These are phyloP conservation scores for Urosaurus nigricauda DNA, from an alignment of 2,797 vertebrate species.

Conservation along the genomic window DNA sequence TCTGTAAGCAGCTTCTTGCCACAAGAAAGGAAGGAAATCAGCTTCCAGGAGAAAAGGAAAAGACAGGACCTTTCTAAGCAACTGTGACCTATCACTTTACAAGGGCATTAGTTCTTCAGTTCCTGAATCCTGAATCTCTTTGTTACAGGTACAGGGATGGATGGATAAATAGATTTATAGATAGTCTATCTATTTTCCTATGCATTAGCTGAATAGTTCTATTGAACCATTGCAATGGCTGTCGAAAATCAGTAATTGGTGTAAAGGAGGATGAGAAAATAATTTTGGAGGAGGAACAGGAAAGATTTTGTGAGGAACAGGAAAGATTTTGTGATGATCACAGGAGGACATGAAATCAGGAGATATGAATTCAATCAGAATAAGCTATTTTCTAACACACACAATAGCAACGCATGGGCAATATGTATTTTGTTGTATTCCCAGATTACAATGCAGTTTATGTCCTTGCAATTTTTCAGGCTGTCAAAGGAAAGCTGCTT, in stretches of 20 bases:
- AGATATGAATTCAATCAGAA: background rate
- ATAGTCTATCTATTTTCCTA: too few species aligned
- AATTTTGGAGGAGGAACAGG: background rate
- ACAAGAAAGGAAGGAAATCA: background rate
- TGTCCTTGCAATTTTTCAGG: conserved; percentile 10
- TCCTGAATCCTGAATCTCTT: background rate
- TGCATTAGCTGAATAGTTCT: too few species aligned
- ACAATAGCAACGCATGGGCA: background rate
- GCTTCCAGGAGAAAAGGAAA: too few species aligned
- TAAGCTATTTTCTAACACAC: background rate
- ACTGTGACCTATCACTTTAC: background rate
- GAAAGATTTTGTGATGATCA: background rate
- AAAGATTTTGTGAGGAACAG: background rate
- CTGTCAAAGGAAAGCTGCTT: background rate
- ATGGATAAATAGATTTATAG: too few species aligned
- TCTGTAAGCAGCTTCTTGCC: background rate
- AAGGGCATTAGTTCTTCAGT: background rate
- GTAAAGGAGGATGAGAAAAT: too few species aligned
- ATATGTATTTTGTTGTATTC: background rate
- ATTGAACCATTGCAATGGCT: too few species aligned
- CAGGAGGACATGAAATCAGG: background rate
- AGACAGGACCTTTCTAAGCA: too few species aligned
- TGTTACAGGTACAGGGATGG: background rate
- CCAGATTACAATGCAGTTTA: background rate
- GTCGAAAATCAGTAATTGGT: too few species aligned